These are phyloP conservation scores for Imbricaverruca yamaguchii DNA, from an alignment of 2,888 invertebrate species.

Conservation along the genomic window DNA sequence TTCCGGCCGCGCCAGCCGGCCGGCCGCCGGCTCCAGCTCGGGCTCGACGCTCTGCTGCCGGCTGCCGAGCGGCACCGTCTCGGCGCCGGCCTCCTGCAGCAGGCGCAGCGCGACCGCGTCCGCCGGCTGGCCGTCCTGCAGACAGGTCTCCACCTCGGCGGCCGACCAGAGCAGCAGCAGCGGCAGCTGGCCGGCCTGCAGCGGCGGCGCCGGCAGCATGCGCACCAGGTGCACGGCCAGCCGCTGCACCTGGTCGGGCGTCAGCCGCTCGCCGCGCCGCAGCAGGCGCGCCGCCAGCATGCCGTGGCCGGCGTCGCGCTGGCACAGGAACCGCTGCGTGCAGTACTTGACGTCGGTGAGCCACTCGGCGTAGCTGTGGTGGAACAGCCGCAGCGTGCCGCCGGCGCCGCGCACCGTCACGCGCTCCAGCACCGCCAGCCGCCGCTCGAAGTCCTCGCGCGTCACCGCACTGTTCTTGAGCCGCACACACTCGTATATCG, in stretches of 20 bases:
- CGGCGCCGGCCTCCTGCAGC: slow-evolving; percentile 66
- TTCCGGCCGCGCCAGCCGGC: slow-evolving; percentile 27
- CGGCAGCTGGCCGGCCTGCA: slow-evolving; percentile 53
- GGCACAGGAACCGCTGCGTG: slow-evolving; percentile 86
- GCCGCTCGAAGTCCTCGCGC: slow-evolving; percentile 68
- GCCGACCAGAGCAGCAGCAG: slow-evolving; percentile 70
- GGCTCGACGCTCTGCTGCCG: slow-evolving; percentile 26
- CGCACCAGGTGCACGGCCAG: slow-evolving; percentile 46
- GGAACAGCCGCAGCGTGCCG: slow-evolving; percentile 66
- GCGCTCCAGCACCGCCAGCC: slow-evolving; percentile 64
- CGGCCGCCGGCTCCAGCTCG: slow-evolving; percentile 26
- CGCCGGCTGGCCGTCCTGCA: slow-evolving; percentile 32
- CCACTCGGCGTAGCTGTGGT: slow-evolving; percentile 93
- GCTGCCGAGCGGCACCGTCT: slow-evolving; percentile 22
- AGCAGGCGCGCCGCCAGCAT: slow-evolving; percentile 67
- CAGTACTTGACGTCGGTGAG: slow-evolving; percentile 95
- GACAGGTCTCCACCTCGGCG: slow-evolving; percentile 40
- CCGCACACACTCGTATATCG: slow-evolving; percentile 71
- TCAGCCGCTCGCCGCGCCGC: slow-evolving; percentile 49
- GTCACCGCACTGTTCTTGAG: slow-evolving; percentile 71
- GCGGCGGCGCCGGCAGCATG: slow-evolving; percentile 35
- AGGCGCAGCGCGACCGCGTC: slow-evolving; percentile 58
- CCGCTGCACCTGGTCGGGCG: slow-evolving; percentile 44
- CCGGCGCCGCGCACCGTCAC: slow-evolving; percentile 62
- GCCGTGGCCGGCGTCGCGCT: slow-evolving; percentile 77